Conservation (phyloP, 2,113 vertebrate genomes). For the Cisticola juncidis region DNA sequence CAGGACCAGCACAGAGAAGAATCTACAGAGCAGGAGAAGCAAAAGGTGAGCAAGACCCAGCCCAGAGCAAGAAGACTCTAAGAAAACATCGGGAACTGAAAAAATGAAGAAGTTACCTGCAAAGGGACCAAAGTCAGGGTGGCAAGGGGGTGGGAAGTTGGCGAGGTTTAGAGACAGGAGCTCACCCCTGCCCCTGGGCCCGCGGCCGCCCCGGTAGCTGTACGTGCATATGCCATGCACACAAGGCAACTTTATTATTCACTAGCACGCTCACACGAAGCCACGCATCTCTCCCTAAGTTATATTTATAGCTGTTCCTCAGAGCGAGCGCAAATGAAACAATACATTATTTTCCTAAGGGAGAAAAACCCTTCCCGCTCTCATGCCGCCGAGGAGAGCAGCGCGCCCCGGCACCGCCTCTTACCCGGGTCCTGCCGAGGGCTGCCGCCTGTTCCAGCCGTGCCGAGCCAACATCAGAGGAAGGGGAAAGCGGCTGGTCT, state of each 20-base stretch:
- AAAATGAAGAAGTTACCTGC: neutral
- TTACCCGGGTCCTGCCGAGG: slow-evolving; percentile 60
- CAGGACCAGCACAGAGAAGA: neutral
- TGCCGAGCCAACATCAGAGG: slow-evolving; percentile 43
- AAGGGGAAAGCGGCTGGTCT: neutral
- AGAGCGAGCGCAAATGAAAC: slow-evolving; percentile 27
- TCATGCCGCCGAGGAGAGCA: neutral
- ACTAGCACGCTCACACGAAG: slow-evolving; percentile 21
- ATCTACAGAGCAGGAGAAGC: neutral
- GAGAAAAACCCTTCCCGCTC: neutral
- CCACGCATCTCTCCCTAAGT: slow-evolving; percentile 28
- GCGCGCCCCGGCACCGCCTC: slow-evolving; percentile 4
- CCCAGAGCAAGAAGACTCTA: neutral
- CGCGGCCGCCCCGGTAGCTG: neutral
- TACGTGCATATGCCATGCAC: neutral
- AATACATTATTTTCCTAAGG: neutral
- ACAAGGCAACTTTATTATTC: slow-evolving; percentile 50
- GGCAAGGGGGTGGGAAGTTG: neutral
- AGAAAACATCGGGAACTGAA: neutral
- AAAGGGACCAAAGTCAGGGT: neutral
- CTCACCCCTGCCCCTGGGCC: neutral
- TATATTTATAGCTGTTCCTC: slow-evolving; percentile 50
- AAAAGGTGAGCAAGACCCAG: neutral
- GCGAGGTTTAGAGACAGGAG: neutral
- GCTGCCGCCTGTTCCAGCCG: slow-evolving; percentile 42